phyloP scores from a whole-genome alignment of 2,888 invertebrate species.

The Amiota minor region DNA sequence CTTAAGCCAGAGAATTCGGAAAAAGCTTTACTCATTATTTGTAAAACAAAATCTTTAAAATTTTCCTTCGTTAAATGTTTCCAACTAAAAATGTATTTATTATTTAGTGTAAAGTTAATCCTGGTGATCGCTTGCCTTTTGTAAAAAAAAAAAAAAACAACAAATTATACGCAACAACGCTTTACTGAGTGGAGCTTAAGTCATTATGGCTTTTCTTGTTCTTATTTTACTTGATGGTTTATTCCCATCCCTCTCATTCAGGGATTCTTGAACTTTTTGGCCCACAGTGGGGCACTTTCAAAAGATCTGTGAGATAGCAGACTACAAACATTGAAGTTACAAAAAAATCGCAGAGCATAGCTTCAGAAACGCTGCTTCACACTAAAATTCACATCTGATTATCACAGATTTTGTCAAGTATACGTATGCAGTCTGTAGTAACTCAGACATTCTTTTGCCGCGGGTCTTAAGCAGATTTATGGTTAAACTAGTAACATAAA shows the following conservation, averaged over 20 bases:
- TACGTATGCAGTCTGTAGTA: not conserved
- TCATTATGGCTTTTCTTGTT: not conserved
- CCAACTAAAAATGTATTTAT: too few species aligned
- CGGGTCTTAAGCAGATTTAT: not conserved
- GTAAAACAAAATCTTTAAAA: not conserved
- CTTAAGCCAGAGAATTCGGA: not conserved
- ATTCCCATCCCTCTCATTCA: too few species aligned
- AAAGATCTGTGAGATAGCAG: too few species aligned
- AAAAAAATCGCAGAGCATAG: too few species aligned
- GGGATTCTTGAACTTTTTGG: too few species aligned
- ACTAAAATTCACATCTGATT: too few species aligned
- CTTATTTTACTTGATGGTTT: not conserved
- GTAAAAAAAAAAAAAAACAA: conserved; percentile 5
- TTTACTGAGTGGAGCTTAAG: not conserved
- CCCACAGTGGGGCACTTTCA: too few species aligned
- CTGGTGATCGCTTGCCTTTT: conserved; percentile 13
- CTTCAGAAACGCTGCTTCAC: too few species aligned
- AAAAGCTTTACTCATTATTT: not conserved
- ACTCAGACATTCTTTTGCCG: too few species aligned
- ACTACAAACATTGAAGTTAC: too few species aligned
- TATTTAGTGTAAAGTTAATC: not conserved
- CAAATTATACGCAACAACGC: conserved; percentile 22
- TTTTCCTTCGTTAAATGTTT: not conserved
- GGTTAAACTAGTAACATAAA: not conserved
- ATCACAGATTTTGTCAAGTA: not conserved